Conservation (phyloP, 1,140 invertebrate species). For the Drosophila santomea region DNA sequence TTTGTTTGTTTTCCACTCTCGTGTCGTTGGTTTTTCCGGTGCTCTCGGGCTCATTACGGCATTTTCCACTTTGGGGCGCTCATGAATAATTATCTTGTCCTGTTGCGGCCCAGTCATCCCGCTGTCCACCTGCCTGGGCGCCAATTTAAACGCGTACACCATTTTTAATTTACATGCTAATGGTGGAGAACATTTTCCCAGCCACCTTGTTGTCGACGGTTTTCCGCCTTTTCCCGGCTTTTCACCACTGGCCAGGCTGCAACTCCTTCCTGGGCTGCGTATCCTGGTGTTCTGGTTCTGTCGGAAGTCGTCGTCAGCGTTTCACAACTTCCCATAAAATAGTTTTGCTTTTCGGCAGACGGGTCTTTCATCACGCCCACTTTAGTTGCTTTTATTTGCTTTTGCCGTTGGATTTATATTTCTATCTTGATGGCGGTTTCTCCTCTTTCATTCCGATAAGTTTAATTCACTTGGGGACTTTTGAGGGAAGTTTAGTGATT, state of each 20-base stretch:
- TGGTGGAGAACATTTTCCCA: conserved; percentile 58
- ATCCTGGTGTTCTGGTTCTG: conserved; percentile 19
- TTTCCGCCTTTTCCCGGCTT: conserved; percentile 12
- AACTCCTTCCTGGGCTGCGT: conserved; percentile 15
- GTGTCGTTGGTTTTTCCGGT: conserved; percentile 54
- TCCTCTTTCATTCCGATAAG: conserved; percentile 25
- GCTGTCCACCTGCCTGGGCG: conserved; percentile 42
- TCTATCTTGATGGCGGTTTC: conserved; percentile 31
- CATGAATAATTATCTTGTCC: conserved; percentile 72
- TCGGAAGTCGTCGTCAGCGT: conserved; percentile 30
- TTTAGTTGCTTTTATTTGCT: conserved; percentile 39
- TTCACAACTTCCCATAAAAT: conserved; percentile 38
- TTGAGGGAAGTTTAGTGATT: conserved; percentile 24
- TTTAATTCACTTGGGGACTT: conserved; percentile 42
- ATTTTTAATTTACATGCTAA: conserved; percentile 76
- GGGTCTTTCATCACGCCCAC: conserved; percentile 41
- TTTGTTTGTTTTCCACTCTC: conserved; percentile 62
- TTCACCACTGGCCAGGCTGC: conserved; percentile 5
- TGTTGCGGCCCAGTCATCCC: conserved; percentile 38
- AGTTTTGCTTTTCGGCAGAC: conserved; percentile 25
- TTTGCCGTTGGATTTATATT: conserved; percentile 11
- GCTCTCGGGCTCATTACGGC: conserved; percentile 65
- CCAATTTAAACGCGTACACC: conserved; percentile 64
- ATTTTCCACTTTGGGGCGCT: conserved; percentile 70
- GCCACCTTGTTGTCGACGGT: conserved; percentile 48